Conservation (phyloP, 2,113 vertebrate species). For the Callorhinus ursinus region DNA sequence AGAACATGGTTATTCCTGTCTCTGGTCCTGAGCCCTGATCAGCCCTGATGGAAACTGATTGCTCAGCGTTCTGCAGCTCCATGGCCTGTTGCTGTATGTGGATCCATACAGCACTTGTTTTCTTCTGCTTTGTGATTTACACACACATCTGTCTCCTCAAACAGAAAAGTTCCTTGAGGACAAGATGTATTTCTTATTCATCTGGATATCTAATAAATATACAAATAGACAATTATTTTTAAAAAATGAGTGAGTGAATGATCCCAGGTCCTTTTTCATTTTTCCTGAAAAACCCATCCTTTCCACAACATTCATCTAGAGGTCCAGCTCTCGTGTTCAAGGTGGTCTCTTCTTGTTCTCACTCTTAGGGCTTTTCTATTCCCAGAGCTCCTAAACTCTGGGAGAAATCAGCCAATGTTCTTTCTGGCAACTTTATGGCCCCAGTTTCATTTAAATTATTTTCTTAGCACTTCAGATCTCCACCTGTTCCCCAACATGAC, state of each 20-base stretch:
- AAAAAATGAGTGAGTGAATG: neutral
- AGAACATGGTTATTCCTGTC: neutral
- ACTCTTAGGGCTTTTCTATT: neutral
- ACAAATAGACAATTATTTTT: neutral
- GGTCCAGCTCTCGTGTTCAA: neutral
- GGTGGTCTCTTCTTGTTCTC: neutral
- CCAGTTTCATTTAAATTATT: neutral
- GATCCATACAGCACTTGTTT: neutral
- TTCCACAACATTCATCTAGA: neutral
- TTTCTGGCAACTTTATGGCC: conserved; percentile 7
- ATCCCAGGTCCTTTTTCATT: neutral
- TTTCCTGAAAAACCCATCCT: neutral
- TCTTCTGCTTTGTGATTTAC: neutral
- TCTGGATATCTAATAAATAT: neutral
- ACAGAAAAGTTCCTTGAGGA: neutral
- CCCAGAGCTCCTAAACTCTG: neutral
- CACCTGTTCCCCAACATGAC: neutral
- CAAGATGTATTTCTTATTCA: neutral
- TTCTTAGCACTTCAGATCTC: conserved; percentile 31
- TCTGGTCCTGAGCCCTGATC: neutral
- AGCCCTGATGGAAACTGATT: neutral
- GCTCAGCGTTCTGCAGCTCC: neutral
- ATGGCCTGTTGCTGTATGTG: neutral
- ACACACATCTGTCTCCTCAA: neutral
- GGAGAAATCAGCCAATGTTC: neutral